Conservation (phyloP, 2,888 invertebrate genomes). For the Andrena hattorfiana region DNA sequence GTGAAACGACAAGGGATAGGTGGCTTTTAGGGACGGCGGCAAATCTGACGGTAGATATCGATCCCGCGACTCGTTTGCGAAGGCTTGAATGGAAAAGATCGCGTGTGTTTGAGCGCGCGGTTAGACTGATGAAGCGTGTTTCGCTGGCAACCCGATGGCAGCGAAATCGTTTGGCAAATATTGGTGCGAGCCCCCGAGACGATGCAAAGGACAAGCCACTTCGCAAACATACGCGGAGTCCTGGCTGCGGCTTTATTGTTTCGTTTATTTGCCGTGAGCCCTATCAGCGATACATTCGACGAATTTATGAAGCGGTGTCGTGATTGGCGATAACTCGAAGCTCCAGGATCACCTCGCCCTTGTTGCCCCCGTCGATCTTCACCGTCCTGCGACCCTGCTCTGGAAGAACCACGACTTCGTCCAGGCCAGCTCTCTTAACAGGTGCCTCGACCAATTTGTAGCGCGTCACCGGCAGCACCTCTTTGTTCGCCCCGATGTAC, state of each 20-base stretch:
- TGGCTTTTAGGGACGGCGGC: conserved; percentile 52
- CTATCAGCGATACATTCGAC: not conserved
- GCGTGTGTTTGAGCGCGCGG: conserved; percentile 24
- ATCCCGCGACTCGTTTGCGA: conserved; percentile 51
- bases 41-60: conserved; percentile 60
- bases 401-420: conserved; percentile 69
- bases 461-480: conserved; percentile 69
- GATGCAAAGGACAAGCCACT: not conserved
- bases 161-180: conserved; percentile 12
- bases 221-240: not conserved
- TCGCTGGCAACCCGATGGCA: not conserved
- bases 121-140: conserved; percentile 38
- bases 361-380: conserved; percentile 74
- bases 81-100: conserved; percentile 39
- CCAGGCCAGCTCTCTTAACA: conserved; percentile 65
- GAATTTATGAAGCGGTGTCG: conserved; percentile 52
- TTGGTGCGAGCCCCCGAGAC: not conserved
- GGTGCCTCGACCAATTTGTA: conserved; percentile 74
- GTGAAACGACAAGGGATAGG: conserved; percentile 44
- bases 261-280: not conserved
- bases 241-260: not conserved
- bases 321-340: conserved; percentile 81
- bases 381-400: conserved; percentile 74
- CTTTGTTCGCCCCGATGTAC: conserved; percentile 67
- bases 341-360: conserved; percentile 80